Evolutionary conservation across 1,140 invertebrate species (phyloP).

Genomic region (Leptinotarsa lineolata): DNA sequence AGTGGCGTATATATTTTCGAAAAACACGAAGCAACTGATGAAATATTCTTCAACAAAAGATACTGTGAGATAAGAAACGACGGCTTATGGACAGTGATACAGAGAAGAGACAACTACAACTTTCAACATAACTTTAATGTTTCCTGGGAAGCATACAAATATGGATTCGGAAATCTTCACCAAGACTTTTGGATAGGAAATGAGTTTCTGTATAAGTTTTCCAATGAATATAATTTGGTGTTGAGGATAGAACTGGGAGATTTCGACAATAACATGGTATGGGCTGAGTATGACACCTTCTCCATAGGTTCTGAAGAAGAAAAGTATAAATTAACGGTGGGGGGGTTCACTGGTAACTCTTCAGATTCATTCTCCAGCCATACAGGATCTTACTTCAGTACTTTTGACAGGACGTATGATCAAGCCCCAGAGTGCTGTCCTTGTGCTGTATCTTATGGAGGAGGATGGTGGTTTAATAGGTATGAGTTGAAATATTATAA

Average conservation of each 20-base stretch:
- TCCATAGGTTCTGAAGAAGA: constrained; percentile 44
- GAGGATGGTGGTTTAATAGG: constrained; percentile 70
- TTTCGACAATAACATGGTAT: constrained; percentile 57
- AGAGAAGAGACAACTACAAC: constrained; percentile 46
- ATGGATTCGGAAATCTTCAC: constrained; percentile 63
- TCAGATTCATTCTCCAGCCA: constrained; percentile 64
- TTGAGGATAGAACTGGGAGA: constrained; percentile 62
- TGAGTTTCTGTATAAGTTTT: constrained; percentile 62
- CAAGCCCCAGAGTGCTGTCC: constrained; percentile 59
- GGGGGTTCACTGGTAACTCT: constrained; percentile 39
- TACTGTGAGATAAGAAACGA: constrained; percentile 57
- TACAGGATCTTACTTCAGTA: constrained; percentile 64
- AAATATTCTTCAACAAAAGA: constrained; percentile 45
- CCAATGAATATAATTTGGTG: constrained; percentile 55
- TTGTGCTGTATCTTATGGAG: constrained; percentile 60
- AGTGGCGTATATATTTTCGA: constrained; percentile 47
- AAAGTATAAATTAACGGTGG: constrained; percentile 25
- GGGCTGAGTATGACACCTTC: constrained; percentile 60
- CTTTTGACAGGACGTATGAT: constrained; percentile 65
- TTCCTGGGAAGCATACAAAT: constrained; percentile 65
- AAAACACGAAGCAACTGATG: constrained; percentile 19
- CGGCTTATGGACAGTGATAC: constrained; percentile 60
- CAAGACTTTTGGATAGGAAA: constrained; percentile 70
- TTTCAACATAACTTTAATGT: constrained; percentile 61
- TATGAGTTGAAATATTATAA: constrained; percentile 36